These are phyloP conservation scores for Drosophila gunungcola DNA, from an alignment of 1,140 invertebrate species.

Conservation along the genomic window DNA sequence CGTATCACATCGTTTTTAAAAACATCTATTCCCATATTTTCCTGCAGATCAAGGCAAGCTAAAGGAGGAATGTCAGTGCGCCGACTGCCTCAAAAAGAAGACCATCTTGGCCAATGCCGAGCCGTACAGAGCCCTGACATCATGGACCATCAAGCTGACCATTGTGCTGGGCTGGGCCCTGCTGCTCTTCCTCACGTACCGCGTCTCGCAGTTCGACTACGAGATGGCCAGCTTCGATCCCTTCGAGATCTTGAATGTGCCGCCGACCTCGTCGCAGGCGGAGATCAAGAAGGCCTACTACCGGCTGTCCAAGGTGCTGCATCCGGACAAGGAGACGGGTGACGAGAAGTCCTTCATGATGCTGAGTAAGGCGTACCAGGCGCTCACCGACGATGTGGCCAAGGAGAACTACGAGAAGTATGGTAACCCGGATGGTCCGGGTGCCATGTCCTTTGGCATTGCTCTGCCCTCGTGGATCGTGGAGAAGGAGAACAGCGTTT, in stretches of 20 bases:
- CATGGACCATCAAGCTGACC: constrained; percentile 87
- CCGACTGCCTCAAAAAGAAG: constrained; percentile 94
- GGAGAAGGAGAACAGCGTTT: constrained; percentile 99
- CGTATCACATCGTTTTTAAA: no score
- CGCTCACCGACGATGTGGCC: constrained; percentile 97
- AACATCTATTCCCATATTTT: not conserved
- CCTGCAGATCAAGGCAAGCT: constrained; percentile 89
- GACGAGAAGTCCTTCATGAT: constrained; percentile 99
- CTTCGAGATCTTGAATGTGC: constrained; percentile 97
- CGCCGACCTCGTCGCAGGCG: constrained; percentile 91
- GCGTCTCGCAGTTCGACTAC: constrained; percentile 98
- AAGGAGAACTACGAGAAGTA: constrained; percentile 99
- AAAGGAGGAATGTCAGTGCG: constrained; percentile 93
- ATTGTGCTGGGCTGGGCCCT: constrained; percentile 95
- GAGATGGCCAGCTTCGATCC: constrained; percentile 99
- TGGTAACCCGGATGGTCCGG: constrained; percentile 99
- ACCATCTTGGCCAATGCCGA: constrained; percentile 92
- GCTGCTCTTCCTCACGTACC: constrained; percentile 95
- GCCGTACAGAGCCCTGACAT: constrained; percentile 94
- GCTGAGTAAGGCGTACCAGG: constrained; percentile 97
- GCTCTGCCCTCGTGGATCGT: constrained; percentile 99
- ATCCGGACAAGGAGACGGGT: constrained; percentile 99
- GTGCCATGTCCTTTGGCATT: constrained; percentile 99
- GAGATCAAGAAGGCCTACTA: constrained; percentile 99
- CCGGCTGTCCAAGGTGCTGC: constrained; percentile 95